Percentiles rank a stretch among this genome's conserved stretches.
phyloP scores from a whole-genome alignment of 2,113 vertebrate genomes.

The Emberiza fucata region DNA sequence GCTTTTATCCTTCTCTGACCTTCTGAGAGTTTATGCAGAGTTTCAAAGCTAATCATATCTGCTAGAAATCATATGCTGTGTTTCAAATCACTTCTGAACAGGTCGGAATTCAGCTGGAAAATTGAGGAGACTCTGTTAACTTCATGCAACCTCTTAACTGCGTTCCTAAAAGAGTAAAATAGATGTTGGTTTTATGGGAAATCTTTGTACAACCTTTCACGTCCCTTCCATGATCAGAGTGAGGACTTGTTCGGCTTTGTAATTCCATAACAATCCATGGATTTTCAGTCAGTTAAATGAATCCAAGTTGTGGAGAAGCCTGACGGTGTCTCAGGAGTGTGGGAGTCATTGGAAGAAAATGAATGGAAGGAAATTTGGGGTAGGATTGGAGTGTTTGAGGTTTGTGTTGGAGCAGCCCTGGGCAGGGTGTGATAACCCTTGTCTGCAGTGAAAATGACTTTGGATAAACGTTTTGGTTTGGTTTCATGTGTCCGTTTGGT shows the following conservation, averaged over 20 bases:
- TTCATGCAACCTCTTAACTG: not conserved
- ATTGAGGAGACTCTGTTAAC: not conserved
- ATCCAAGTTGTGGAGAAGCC: not conserved
- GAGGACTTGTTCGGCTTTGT: not conserved
- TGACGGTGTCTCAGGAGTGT: not conserved
- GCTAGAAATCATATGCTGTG: not conserved
- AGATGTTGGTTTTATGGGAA: not conserved
- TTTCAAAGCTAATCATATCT: constrained; percentile 28
- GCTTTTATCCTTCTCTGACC: constrained; percentile 33
- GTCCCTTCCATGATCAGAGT: not conserved
- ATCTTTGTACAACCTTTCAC: accelerated
- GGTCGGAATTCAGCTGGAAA: constrained; percentile 27
- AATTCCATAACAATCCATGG: not conserved
- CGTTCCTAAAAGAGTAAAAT: not conserved
- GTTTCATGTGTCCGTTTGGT: accelerated
- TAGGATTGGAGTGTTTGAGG: not conserved
- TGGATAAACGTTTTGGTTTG: not conserved
- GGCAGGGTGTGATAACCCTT: not conserved
- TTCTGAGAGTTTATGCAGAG: constrained; percentile 1
- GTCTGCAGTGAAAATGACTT: not conserved
- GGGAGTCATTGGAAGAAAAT: not conserved
- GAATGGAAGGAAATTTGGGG: not conserved
- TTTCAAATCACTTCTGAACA: not conserved
- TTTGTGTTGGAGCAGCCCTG: not conserved
- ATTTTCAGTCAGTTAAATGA: not conserved